These are phyloP conservation scores for Anadara kagoshimensis DNA, from an alignment of 1,140 invertebrate genomes.

Conservation along the genomic window DNA sequence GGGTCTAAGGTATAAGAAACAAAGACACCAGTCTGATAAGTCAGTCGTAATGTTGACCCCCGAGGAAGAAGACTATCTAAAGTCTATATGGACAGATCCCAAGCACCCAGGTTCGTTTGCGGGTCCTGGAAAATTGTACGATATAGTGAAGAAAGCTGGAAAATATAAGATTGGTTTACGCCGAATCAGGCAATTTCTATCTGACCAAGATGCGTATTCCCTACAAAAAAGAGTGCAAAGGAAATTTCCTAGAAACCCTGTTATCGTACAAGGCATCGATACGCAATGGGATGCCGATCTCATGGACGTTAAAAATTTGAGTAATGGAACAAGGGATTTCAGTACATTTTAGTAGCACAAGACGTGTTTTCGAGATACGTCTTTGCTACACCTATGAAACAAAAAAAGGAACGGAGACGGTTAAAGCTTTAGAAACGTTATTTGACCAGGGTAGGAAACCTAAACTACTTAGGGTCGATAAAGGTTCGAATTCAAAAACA, in stretches of 20 bases:
- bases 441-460: conserved; percentile 19
- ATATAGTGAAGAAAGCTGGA: conserved; percentile 7
- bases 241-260: conserved; percentile 26
- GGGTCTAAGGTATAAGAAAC: too few species aligned
- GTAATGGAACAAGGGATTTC: not conserved
- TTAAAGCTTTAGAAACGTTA: conserved; percentile 8
- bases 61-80: conserved; percentile 9
- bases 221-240: conserved; percentile 23
- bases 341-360: not conserved
- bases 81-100: conserved; percentile 12
- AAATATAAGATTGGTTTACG: conserved; percentile 18
- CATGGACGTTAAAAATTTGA: not conserved
- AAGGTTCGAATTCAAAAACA: conserved; percentile 33
- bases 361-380: conserved; percentile 10
- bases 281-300: conserved; percentile 3
- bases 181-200: conserved; percentile 18
- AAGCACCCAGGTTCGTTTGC: not conserved
- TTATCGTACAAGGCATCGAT: conserved; percentile 1
- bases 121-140: conserved; percentile 9
- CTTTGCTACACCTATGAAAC: not conserved
- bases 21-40: too few species aligned
- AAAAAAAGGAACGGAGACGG: not conserved
- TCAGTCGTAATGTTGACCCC: too few species aligned
- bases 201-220: conserved; percentile 14
- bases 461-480: conserved; percentile 12